phyloP scores from a whole-genome alignment of 92 coral and sea anemone genomes.

The Porites lobata region DNA sequence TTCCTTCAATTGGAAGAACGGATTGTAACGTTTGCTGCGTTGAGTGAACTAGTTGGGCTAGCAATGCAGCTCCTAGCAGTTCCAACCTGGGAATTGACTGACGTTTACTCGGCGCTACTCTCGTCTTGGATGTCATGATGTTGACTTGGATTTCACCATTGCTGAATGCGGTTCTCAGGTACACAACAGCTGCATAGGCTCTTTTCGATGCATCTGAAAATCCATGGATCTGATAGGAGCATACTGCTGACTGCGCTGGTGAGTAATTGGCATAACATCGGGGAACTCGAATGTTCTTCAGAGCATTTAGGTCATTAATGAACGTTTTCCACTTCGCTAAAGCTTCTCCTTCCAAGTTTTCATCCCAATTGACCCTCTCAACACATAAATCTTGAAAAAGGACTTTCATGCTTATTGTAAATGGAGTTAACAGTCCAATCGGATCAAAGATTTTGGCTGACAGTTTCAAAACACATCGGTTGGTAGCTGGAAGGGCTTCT shows the following conservation, averaged over 20 bases:
- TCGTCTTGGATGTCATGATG: neutral
- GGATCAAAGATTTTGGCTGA: conserved; percentile 84
- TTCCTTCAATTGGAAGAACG: neutral
- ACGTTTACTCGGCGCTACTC: neutral
- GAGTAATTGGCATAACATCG: too few species aligned
- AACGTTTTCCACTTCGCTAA: too few species aligned
- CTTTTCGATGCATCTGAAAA: conserved; percentile 12
- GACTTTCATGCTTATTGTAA: conserved; percentile 66
- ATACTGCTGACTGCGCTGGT: too few species aligned
- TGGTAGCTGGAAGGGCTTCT: conserved; percentile 70
- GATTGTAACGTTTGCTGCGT: neutral
- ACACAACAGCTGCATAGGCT: neutral
- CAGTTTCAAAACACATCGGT: conserved; percentile 68
- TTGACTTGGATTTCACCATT: conserved; percentile 30
- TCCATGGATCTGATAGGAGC: conserved; percentile 20
- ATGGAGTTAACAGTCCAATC: conserved; percentile 66
- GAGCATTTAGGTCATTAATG: too few species aligned
- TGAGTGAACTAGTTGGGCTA: conserved; percentile 47
- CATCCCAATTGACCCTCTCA: conserved; percentile 41
- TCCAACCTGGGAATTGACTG: too few species aligned
- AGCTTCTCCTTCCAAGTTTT: neutral
- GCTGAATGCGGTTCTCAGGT: conserved; percentile 15
- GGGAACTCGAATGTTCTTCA: too few species aligned
- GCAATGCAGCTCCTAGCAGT: conserved; percentile 20
- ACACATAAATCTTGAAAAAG: conserved; percentile 75